Evolutionary conservation across 2,113 vertebrate species (phyloP), one percentile per base, ranked within the genome.

Genomic region (Mola mola): DNA sequence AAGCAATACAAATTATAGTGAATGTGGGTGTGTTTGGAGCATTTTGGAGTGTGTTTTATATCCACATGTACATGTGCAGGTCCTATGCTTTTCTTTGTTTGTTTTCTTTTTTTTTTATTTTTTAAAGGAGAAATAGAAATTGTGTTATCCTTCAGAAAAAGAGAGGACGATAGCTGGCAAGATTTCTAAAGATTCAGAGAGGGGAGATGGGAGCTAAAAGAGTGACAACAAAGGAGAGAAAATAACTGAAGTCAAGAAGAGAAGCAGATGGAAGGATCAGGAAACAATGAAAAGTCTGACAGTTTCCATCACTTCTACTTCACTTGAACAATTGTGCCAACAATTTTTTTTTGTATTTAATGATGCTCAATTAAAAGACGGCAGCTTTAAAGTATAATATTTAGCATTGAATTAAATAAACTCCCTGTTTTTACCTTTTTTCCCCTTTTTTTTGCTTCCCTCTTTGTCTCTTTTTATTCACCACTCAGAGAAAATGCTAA

Each of bases 211-310:
- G n/a, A n/a, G n/a, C n/a, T n/a, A n/a, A n/a, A n/a, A n/a, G n/a
- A n/a, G n/a, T n/a, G 43, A 67, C 36, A 56, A 56, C 41, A 66
- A 62, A 72, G 8, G 20, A 58, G 50, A 67, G 50, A 20, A 61
- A 69, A 66, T 25, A 57, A 70, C 25, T 40, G 40, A 72, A 66
- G 51, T 20, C 1, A 11, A 55, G 29, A 75, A 62, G 16, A 65
- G 48, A 58, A 61, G 46, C 42, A 75, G 75, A 78, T 64, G 65
- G 64, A 36, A n/a, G n/a, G 24, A 3, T 7, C 25, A 28, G 16
- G 17, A 59, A 57, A n/a, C n/a, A n/a, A n/a, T n/a, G n/a, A n/a
- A n/a, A 10, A 52, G 47, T 50, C 22, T 51, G 33, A 31, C 47
- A 50, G 29, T 31, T 49, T 74, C 38, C 50, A 20, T 47, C 21